These are phyloP conservation scores for Xyrichtys novacula DNA, from an alignment of 2,797 vertebrate species.

Conservation along the genomic window DNA sequence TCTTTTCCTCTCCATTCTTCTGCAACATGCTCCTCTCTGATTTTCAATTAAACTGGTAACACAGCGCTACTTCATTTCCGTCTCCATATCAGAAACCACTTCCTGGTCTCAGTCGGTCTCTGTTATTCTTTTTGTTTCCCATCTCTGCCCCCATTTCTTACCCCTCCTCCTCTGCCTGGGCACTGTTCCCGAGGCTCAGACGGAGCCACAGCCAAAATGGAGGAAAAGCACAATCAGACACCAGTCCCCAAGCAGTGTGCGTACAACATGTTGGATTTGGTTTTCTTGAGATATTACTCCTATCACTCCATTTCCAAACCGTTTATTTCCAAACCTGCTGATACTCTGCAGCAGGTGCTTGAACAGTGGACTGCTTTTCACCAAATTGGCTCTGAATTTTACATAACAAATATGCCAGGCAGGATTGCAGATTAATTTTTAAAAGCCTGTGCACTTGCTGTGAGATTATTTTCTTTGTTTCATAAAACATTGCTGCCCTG, in stretches of 20 bases:
- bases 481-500: neutral
- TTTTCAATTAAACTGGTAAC: conserved; percentile 73
- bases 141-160: conserved; percentile 79
- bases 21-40: conserved; percentile 59
- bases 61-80: conserved; percentile 72
- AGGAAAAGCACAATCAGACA: conserved; percentile 83
- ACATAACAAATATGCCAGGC: neutral
- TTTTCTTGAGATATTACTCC: conserved; percentile 56
- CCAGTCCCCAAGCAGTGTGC: conserved; percentile 70
- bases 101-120: conserved; percentile 73
- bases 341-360: conserved; percentile 35
- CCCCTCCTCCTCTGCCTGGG: conserved; percentile 77
- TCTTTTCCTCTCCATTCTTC: conserved; percentile 52
- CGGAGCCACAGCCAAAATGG: conserved; percentile 84
- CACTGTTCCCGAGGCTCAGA: conserved; percentile 80
- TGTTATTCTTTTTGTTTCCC: conserved; percentile 77
- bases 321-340: conserved; percentile 36
- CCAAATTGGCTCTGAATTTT: conserved; percentile 22
- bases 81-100: conserved; percentile 78
- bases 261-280: conserved; percentile 60
- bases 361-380: conserved; percentile 24
- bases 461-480: conserved; percentile 12
- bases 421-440: conserved; percentile 6
- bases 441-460: neutral
- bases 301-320: conserved; percentile 46